Evolutionary conservation across 2,888 invertebrate species (phyloP).

Genomic region (Brassicogethes aeneus): DNA sequence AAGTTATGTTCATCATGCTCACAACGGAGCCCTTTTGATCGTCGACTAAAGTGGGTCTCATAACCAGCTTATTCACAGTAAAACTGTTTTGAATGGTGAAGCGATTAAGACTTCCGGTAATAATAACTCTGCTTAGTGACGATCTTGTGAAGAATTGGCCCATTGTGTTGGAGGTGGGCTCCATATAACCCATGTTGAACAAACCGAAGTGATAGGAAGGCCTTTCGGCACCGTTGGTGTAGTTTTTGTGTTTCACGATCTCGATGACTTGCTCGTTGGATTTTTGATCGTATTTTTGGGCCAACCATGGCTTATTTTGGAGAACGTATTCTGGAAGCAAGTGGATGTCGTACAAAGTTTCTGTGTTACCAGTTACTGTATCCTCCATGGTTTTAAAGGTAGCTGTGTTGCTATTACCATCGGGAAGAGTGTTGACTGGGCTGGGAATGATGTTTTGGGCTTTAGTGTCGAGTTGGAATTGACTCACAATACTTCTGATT

Average conservation of each 20-base stretch:
- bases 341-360: slow-evolving; percentile 56
- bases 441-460: slow-evolving; percentile 43
- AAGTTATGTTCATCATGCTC: slow-evolving; percentile 48
- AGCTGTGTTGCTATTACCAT: slow-evolving; percentile 42
- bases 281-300: slow-evolving; percentile 41
- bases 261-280: slow-evolving; percentile 44
- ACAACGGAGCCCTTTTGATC: slow-evolving; percentile 44
- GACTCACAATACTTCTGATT: slow-evolving; percentile 56
- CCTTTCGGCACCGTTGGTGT: slow-evolving; percentile 49
- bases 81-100: slow-evolving; percentile 56
- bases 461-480: slow-evolving; percentile 54
- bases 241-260: slow-evolving; percentile 56
- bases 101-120: slow-evolving; percentile 44
- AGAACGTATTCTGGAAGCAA: slow-evolving; percentile 48
- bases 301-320: slow-evolving; percentile 45
- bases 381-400: slow-evolving; percentile 60
- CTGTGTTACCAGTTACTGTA: slow-evolving; percentile 58
- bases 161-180: slow-evolving; percentile 26
- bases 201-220: slow-evolving; percentile 55
- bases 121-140: slow-evolving; percentile 47
- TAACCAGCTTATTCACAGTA: slow-evolving; percentile 49
- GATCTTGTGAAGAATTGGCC: slow-evolving; percentile 41
- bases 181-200: slow-evolving; percentile 39
- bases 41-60: slow-evolving; percentile 49
- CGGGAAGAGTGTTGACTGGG: slow-evolving; percentile 35